phyloP scores from a whole-genome alignment of 2,888 invertebrate genomes.

The Pachymerium ferrugineum region DNA sequence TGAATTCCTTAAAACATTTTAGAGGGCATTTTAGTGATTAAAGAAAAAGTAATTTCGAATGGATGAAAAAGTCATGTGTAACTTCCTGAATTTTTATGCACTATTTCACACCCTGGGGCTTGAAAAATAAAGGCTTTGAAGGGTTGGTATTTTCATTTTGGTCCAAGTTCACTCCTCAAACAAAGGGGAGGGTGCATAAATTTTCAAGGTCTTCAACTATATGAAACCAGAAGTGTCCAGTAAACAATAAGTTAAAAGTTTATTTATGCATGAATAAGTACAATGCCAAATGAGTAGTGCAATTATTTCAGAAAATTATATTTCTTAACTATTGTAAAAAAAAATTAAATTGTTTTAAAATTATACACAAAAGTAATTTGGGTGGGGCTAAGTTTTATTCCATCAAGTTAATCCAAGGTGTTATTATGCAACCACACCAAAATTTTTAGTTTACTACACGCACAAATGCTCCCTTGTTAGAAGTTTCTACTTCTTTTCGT shows the following conservation, averaged over 20 bases:
- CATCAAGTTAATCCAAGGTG: not conserved
- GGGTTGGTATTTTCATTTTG: too few species aligned
- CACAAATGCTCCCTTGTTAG: not conserved
- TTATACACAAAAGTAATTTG: too few species aligned
- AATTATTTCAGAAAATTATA: too few species aligned
- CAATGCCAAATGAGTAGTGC: too few species aligned
- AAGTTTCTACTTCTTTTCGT: too few species aligned
- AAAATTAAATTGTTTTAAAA: too few species aligned
- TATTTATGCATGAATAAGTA: too few species aligned
- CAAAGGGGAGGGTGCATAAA: not conserved
- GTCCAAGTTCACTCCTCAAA: not conserved
- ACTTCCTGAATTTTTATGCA: not conserved
- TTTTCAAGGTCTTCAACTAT: slow-evolving; percentile 5
- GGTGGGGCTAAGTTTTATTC: not conserved
- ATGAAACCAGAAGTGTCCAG: not conserved
- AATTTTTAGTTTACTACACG: not conserved
- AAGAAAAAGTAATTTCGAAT: slow-evolving; percentile 3
- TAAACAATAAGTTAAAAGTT: too few species aligned
- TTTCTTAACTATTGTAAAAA: too few species aligned
- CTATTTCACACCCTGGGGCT: not conserved
- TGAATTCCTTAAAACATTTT: too few species aligned
- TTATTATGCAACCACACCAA: not conserved
- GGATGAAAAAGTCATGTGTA: not conserved
- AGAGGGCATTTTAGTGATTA: not conserved
- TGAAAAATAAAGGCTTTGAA: not conserved